A percentile compares a stretch with the other conserved stretches of the same genome.
Evolutionary conservation across 1,140 invertebrate genomes (phyloP).

Genomic region (Drosophila virilis): DNA sequence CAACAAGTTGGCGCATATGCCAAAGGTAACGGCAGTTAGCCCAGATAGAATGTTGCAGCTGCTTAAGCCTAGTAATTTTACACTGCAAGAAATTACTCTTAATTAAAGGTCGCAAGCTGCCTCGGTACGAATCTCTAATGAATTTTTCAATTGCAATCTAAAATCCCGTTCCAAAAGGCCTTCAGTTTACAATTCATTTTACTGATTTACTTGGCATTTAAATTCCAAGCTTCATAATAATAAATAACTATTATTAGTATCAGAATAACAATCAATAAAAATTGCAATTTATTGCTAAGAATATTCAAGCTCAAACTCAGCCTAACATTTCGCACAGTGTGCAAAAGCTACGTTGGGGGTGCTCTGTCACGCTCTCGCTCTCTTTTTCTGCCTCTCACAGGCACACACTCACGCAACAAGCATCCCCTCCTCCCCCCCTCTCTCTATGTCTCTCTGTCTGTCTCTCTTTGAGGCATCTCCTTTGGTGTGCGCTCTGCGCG

Average conservation of each 20-base stretch:
- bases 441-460: neutral
- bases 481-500: conserved; percentile 17
- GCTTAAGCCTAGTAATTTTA: neutral
- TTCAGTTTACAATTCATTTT: too few species aligned
- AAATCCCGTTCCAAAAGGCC: too few species aligned
- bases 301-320: too few species aligned
- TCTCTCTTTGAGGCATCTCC: conserved; percentile 8
- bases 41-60: neutral
- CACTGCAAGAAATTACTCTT: conserved; percentile 12
- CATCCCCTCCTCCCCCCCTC: neutral
- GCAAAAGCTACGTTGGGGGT: conserved; percentile 8
- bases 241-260: too few species aligned
- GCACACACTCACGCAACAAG: neutral
- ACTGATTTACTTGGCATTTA: too few species aligned
- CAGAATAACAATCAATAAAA: too few species aligned
- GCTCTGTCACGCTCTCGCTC: neutral
- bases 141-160: too few species aligned
- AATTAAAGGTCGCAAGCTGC: too few species aligned
- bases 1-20: conserved; percentile 49
- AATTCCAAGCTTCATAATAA: too few species aligned
- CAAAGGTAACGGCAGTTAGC: conserved; percentile 38
- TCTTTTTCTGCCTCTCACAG: neutral
- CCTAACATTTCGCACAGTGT: conserved; percentile 1
- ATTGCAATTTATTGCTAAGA: too few species aligned
- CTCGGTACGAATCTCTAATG: too few species aligned